Conservation (phyloP, 2,113 vertebrate species). For the Cyprinodon tularosa region DNA sequence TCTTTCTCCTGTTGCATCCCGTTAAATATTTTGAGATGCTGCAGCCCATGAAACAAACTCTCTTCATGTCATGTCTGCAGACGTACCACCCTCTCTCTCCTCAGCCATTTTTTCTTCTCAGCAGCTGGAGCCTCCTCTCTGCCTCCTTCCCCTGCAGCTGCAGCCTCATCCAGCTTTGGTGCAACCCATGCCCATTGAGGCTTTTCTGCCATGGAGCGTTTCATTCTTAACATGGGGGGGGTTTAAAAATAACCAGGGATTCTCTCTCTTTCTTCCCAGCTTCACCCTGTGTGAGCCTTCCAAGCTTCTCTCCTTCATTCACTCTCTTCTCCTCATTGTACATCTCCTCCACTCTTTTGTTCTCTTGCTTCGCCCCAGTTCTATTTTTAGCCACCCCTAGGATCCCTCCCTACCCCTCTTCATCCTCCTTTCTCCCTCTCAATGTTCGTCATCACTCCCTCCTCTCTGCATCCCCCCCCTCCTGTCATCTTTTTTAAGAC, state of each 20-base stretch:
- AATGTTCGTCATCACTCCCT: constrained; percentile 68
- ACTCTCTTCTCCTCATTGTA: constrained; percentile 28
- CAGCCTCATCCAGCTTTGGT: constrained; percentile 41
- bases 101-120: constrained; percentile 42
- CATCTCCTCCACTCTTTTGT: constrained; percentile 64
- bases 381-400: constrained; percentile 92
- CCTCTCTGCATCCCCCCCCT: constrained; percentile 38
- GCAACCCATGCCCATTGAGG: constrained; percentile 61
- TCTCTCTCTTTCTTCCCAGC: constrained; percentile 57
- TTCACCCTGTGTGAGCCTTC: constrained; percentile 52
- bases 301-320: constrained; percentile 39
- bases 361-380: constrained; percentile 71
- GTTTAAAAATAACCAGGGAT: constrained; percentile 72
- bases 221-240: constrained; percentile 65
- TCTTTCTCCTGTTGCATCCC: background rate
- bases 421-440: constrained; percentile 58
- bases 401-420: constrained; percentile 73
- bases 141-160: constrained; percentile 38
- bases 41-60: background rate
- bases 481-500: constrained; percentile 44
- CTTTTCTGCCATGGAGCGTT: constrained; percentile 57
- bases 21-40: too few species aligned
- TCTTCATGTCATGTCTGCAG: background rate
- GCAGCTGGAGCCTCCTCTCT: constrained; percentile 8
- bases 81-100: background rate